Base-by-base conservation (phyloP, 2,797 vertebrate species). In the Hippoglossus hippoglossus region DNA sequence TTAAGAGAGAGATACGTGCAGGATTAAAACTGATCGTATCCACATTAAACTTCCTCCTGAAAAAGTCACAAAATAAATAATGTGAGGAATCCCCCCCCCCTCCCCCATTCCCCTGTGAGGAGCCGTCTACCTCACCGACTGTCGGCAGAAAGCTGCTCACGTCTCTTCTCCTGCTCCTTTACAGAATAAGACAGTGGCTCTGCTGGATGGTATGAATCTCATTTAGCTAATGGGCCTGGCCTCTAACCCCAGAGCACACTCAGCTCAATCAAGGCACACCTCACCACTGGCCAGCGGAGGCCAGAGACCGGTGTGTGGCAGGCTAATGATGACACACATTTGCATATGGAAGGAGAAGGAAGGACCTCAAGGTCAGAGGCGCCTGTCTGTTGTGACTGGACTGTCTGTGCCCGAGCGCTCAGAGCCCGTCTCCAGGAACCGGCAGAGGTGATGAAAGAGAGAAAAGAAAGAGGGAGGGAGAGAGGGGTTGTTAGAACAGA, bases 191-290 rank as follows among this genome's bases (percentile, higher is more conserved):
- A 84, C 82, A 84, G 77, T 57, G 39, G 0, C 61, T 80, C 65
- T 69, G 63, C 60, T 60, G 59, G 77, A 81, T 80, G 76, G 87
- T 82, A 73, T 75, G 81, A 85, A 86, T 91, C 85, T 90, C 79
- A 87, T 91, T 88, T 82, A 84, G 77, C 82, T 91, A 91, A 92
- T 89, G 80, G 87, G 80, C 80, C 61, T 83, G 87, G 64, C 90
- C 89, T 87, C 63, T 87, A 51, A 90, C 90, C 90, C 69, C 81
- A 18, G 65, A 82, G 73, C 79, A 80, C 60, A 61, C 73, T 74
- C 49, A 7, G 55, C 70, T 74, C 67, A n/a, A 71, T 73, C 52
- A 54, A 54, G 55, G 75, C 61, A 50, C 66, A 66, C 61, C 68
- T 82, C 77, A 52, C 62, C 65, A 54, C 66, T 39, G 57, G 73